Evolutionary conservation across 1,140 invertebrate species (phyloP).

Genomic region (Cotesia glomerata): DNA sequence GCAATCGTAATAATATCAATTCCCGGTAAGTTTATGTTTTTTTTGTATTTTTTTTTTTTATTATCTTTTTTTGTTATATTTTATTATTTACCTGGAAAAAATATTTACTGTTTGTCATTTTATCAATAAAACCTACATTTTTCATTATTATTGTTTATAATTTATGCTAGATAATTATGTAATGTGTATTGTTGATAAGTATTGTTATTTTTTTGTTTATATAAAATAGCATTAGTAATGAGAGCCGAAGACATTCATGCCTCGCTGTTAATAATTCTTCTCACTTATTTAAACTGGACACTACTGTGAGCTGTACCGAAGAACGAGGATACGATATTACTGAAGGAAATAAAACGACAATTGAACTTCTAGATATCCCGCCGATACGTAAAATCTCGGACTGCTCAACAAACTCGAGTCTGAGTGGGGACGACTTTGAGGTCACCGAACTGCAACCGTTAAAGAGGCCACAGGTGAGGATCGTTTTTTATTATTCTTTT

Average conservation of each 20-base stretch:
- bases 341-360: slow-evolving; percentile 44
- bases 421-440: slow-evolving; percentile 74
- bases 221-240: not conserved
- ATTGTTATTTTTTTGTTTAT: too few relatives aligned
- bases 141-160: not conserved
- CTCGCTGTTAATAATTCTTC: slow-evolving; percentile 43
- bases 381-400: slow-evolving; percentile 69
- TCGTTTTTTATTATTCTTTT: slow-evolving; percentile 1
- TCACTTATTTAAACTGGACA: slow-evolving; percentile 29
- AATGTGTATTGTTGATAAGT: too few relatives aligned
- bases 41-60: not conserved
- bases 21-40: slow-evolving; percentile 20
- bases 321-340: not conserved
- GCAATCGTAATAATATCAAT: slow-evolving; percentile 26
- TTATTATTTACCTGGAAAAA: not conserved
- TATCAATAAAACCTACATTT: not conserved
- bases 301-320: not conserved
- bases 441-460: slow-evolving; percentile 56
- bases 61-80: not conserved
- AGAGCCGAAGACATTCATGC: slow-evolving; percentile 50
- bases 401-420: slow-evolving; percentile 69
- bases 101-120: not conserved
- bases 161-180: slow-evolving; percentile 6
- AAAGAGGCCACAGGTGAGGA: slow-evolving; percentile 58
- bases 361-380: slow-evolving; percentile 65